Evolutionary conservation across 2,888 invertebrate species (phyloP).

Genomic region (Caenorhabditis sp.): DNA sequence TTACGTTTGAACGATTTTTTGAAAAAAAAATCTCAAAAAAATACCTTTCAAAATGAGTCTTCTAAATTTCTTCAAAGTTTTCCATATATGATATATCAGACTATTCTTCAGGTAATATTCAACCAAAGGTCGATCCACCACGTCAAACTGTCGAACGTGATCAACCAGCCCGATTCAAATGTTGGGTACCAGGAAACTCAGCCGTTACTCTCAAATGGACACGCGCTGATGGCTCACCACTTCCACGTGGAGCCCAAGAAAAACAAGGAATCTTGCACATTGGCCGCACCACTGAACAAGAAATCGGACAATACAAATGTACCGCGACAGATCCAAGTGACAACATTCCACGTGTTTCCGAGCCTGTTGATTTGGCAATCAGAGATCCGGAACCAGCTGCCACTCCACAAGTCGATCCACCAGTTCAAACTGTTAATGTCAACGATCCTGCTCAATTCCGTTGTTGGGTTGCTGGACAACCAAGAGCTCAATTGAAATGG

Average conservation of each 20-base stretch:
- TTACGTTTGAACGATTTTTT: too few relatives aligned
- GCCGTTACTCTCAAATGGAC: slow-evolving; percentile 59
- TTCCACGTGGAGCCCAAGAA: slow-evolving; percentile 52
- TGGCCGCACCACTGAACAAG: slow-evolving; percentile 38
- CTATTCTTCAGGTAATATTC: slow-evolving; percentile 34
- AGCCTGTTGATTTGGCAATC: slow-evolving; percentile 44
- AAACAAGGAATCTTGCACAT: slow-evolving; percentile 57
- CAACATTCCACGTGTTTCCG: slow-evolving; percentile 57
- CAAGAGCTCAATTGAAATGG: slow-evolving; percentile 79
- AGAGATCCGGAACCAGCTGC: slow-evolving; percentile 38
- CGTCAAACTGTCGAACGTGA: slow-evolving; percentile 79
- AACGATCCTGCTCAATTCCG: slow-evolving; percentile 79
- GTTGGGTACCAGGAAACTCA: slow-evolving; percentile 73
- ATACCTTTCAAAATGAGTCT: too few relatives aligned
- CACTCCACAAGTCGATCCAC: slow-evolving; percentile 74
- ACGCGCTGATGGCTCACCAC: slow-evolving; percentile 42
- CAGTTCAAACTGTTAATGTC: slow-evolving; percentile 78
- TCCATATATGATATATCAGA: too few relatives aligned
- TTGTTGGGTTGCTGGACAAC: slow-evolving; percentile 76
- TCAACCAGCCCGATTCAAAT: slow-evolving; percentile 79
- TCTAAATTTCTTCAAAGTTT: too few relatives aligned
- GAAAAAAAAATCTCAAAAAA: too few relatives aligned
- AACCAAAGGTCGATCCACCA: slow-evolving; percentile 74
- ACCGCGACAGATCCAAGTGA: slow-evolving; percentile 76
- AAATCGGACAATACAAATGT: slow-evolving; percentile 84